Conservation (phyloP, 2,113 vertebrate species). For the Raja brachyura region DNA sequence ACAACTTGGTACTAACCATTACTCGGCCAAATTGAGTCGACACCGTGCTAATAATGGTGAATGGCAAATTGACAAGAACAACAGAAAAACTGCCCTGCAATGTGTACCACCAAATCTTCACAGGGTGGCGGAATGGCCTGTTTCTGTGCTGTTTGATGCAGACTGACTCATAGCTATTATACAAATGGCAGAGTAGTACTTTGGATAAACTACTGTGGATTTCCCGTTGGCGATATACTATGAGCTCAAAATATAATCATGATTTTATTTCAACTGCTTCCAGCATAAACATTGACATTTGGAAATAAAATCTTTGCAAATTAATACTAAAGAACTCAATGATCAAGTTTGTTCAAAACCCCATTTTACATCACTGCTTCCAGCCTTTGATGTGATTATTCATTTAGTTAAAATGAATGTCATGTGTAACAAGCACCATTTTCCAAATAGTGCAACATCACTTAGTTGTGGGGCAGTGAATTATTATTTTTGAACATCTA, state of each 20-base stretch:
- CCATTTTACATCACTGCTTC: background rate
- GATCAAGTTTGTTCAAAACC: background rate
- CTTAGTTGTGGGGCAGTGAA: background rate
- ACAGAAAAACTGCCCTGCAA: too few relatives aligned
- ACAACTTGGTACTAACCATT: too few relatives aligned
- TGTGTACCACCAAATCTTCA: too few relatives aligned
- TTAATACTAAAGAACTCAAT: background rate
- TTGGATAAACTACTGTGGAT: background rate
- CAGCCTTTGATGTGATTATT: background rate
- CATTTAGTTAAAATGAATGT: background rate
- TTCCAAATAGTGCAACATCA: background rate
- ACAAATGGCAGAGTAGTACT: background rate
- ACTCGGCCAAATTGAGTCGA: too few relatives aligned
- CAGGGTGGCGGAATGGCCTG: too few relatives aligned
- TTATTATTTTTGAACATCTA: conserved; percentile 1
- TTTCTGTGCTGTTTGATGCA: too few relatives aligned
- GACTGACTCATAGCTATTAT: background rate
- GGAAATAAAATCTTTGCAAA: background rate
- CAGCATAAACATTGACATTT: background rate
- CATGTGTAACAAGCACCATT: background rate
- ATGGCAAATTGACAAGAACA: too few relatives aligned
- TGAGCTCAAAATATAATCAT: background rate
- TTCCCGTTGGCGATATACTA: background rate
- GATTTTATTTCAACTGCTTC: background rate
- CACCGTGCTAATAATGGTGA: too few relatives aligned